Evolutionary conservation across 30 jellyfish, hydroid and myxozoan species (phyloP).

Genomic region (Thelohanellus kitauei): DNA sequence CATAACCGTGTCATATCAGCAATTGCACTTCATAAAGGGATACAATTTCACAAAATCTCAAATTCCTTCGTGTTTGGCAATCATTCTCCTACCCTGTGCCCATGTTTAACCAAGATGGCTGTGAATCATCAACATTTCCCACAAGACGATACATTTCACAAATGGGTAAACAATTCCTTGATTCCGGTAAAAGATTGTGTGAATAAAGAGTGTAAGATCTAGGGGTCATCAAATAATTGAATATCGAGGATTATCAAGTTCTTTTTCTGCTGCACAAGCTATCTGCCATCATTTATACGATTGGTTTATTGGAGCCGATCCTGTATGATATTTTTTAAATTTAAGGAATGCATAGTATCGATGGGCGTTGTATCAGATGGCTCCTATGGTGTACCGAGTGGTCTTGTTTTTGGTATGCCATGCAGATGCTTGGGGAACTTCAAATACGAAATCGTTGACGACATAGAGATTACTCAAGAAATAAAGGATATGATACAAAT

Average conservation of each 20-base stretch:
- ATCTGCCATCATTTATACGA: slow-evolving; percentile 62
- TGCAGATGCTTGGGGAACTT: slow-evolving; percentile 24
- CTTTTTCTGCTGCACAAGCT: slow-evolving; percentile 98
- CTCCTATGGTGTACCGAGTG: slow-evolving; percentile 64
- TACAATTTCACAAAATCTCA: not conserved
- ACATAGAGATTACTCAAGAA: slow-evolving; percentile 33
- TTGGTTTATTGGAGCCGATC: slow-evolving; percentile 90
- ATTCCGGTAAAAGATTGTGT: too few species aligned
- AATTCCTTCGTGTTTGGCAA: not conserved
- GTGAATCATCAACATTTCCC: too few species aligned
- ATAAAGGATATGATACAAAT: slow-evolving; percentile 61
- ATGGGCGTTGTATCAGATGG: slow-evolving; percentile 92
- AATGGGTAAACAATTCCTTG: not conserved
- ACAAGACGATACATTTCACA: too few species aligned
- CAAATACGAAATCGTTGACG: slow-evolving; percentile 37
- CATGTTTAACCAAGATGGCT: not conserved
- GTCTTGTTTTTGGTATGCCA: slow-evolving; percentile 57
- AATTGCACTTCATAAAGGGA: too few species aligned
- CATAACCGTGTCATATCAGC: not conserved
- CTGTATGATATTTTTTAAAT: slow-evolving; percentile 5
- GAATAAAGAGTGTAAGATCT: slow-evolving; percentile 18
- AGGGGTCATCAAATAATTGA: slow-evolving; percentile 90
- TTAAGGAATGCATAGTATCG: slow-evolving; percentile 29
- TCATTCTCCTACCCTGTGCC: not conserved
- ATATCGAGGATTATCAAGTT: slow-evolving; percentile 89